Evolutionary conservation across 2,888 invertebrate genomes (phyloP), one percentile per base, ranked within the genome.

Genomic region (Salticus scenicus): DNA sequence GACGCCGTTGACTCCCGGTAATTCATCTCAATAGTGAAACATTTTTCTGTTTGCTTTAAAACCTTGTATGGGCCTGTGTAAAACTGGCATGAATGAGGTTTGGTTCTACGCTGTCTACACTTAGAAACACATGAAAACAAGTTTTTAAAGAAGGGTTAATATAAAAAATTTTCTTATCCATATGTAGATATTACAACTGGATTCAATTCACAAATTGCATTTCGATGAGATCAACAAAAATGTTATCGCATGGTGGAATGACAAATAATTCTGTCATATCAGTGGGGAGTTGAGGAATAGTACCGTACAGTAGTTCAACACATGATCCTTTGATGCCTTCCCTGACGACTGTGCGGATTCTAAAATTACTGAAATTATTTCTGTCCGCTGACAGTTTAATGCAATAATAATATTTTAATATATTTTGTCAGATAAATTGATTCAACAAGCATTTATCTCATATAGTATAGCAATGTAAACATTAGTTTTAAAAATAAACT

Each of bases 231-330:
- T 31, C 10, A 4, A 80, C 66, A 70, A 27, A 24, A 14, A 30
- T 63, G 7, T 37, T 4, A 24, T n/a, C 14, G 10, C 41, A 72
- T 5, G 31, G 14, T 42, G 7, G 24, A 33, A 51, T 30, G 2
- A 24, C 5, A 10, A n/a, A 31, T 37, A 31, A 24, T 20, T 66
- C 67, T 0, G 73, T 24, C 31, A 80, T 47, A 27, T 80, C 73
- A 28, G 37, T 12, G 12, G n/a, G 30, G 70, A 63, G 24, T 27
- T 30, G 33, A 12, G 71, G 37, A 28, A 41, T 70, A 12, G 64
- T 66, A n/a, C 31, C 72, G 17, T 47, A 79, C 37, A 79, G 42
- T 5, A 72, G 64, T 47, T 79, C 66, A 20, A 66, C 64, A 70
- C 37, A 63, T 28, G 71, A 41, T 8, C 57, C 33, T 8, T 78